Conservation (phyloP, 1,140 invertebrate genomes). For the Drosophila suzukii region DNA sequence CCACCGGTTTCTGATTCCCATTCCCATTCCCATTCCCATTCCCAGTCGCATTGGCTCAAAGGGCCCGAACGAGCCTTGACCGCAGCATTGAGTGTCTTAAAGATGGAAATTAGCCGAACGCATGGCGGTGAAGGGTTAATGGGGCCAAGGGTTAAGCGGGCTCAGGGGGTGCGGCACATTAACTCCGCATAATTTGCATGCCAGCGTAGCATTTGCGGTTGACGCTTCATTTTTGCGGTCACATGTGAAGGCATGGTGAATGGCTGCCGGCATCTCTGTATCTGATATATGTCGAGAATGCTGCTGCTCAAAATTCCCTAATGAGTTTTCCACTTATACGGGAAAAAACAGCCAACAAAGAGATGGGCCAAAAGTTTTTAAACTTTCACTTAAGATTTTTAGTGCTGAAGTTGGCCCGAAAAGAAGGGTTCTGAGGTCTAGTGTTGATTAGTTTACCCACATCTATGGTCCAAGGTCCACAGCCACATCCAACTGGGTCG, state of each 20-base stretch:
- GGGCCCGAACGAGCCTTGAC: slow-evolving; percentile 39
- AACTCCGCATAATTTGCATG: slow-evolving; percentile 78
- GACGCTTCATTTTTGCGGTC: slow-evolving; percentile 72
- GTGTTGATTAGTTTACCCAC: slow-evolving; percentile 73
- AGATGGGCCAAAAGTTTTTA: slow-evolving; percentile 45
- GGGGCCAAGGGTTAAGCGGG: background rate
- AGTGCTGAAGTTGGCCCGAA: slow-evolving; percentile 44
- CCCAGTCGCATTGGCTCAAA: slow-evolving; percentile 34
- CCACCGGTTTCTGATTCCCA: slow-evolving; percentile 22
- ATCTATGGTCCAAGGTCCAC: slow-evolving; percentile 25
- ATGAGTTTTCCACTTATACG: slow-evolving; percentile 67
- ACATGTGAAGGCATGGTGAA: slow-evolving; percentile 32
- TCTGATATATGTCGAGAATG: slow-evolving; percentile 66
- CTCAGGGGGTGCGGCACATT: slow-evolving; percentile 48
- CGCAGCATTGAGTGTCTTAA: slow-evolving; percentile 79
- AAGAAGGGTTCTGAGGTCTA: slow-evolving; percentile 5
- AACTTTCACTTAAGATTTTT: slow-evolving; percentile 70
- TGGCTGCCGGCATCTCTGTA: slow-evolving; percentile 3
- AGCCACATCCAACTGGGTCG: background rate
- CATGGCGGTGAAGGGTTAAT: slow-evolving; percentile 5
- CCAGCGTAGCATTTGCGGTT: slow-evolving; percentile 70
- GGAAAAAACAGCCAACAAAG: slow-evolving; percentile 14
- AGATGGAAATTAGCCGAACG: slow-evolving; percentile 76
- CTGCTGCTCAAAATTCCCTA: slow-evolving; percentile 61
- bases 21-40: background rate